Percentiles rank a stretch among this genome's conserved stretches.
These are phyloP conservation scores for Rhodeus uyekii DNA, from an alignment of 2,797 vertebrate species.

Conservation along the genomic window DNA sequence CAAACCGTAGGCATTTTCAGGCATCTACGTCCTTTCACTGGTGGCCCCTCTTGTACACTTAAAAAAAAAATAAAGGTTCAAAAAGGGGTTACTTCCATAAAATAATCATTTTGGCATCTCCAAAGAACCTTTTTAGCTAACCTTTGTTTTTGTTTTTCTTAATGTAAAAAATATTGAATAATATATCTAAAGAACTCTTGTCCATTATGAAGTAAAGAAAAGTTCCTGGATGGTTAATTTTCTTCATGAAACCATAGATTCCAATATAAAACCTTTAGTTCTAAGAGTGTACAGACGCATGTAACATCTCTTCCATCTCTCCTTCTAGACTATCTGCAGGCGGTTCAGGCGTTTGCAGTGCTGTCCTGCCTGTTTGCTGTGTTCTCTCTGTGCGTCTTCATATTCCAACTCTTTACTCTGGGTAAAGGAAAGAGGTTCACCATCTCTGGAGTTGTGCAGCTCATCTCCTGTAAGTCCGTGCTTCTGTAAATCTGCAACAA, in stretches of 20 bases:
- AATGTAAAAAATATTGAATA: background rate
- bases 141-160: no score
- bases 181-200: background rate
- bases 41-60: background rate
- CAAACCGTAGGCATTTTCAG: background rate
- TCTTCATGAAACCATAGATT: background rate
- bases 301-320: background rate
- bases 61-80: background rate
- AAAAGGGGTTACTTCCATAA: background rate
- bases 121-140: background rate
- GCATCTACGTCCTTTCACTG: background rate
- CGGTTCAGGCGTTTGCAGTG: conserved; percentile 88
- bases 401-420: conserved; percentile 93
- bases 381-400: conserved; percentile 85
- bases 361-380: conserved; percentile 90
- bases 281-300: background rate
- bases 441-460: conserved; percentile 86
- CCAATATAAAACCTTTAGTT: background rate
- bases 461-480: conserved; percentile 89
- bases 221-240: background rate
- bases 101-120: background rate
- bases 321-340: conserved; percentile 83
- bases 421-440: conserved; percentile 94
- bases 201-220: background rate
- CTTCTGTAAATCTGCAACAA: background rate